These are phyloP conservation scores for Lamprologus callipterus DNA, from an alignment of 2,113 vertebrate species.

Conservation along the genomic window DNA sequence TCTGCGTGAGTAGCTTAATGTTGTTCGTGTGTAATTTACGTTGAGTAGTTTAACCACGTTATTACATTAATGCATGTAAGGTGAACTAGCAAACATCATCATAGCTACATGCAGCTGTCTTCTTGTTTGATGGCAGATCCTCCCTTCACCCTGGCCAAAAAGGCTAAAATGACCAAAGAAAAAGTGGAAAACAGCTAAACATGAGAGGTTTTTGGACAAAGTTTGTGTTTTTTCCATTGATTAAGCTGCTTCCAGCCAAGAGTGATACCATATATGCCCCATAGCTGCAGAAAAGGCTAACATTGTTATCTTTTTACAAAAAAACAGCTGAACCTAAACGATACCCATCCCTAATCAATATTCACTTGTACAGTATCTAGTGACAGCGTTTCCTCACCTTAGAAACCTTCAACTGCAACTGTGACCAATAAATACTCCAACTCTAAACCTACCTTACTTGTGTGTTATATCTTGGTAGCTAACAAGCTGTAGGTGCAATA, in stretches of 20 bases:
- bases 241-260: too few relatives aligned
- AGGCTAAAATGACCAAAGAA: too few relatives aligned
- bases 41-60: rapidly evolving
- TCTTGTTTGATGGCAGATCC: too few relatives aligned
- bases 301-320: too few relatives aligned
- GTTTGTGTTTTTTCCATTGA: rapidly evolving
- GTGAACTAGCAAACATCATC: rapidly evolving
- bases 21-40: rapidly evolving
- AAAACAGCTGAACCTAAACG: too few relatives aligned
- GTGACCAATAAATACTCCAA: not conserved
- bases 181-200: too few relatives aligned
- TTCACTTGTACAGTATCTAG: not conserved
- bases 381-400: not conserved
- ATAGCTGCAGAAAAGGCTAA: too few relatives aligned
- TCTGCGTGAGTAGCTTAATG: too few relatives aligned
- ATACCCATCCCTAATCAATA: not conserved
- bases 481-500: not conserved
- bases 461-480: not conserved
- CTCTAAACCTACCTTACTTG: not conserved
- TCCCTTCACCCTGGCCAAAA: too few relatives aligned
- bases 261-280: rapidly evolving
- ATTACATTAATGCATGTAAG: too few relatives aligned
- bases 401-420: not conserved
- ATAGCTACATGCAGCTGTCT: rapidly evolving
- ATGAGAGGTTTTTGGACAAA: rapidly evolving